Evolutionary conservation across 2,888 invertebrate species (phyloP).

Genomic region (Erebia aethiops): DNA sequence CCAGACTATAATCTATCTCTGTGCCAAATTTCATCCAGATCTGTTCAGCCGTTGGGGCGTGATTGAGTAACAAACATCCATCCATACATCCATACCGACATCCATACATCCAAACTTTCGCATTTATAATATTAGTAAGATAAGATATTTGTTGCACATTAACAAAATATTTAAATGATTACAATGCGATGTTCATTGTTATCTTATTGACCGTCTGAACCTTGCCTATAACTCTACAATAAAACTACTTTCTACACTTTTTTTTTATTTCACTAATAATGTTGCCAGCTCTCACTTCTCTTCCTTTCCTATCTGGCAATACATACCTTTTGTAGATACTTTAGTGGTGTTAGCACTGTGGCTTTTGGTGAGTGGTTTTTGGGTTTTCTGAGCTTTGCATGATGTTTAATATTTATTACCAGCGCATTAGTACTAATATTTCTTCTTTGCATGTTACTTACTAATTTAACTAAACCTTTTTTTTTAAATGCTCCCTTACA

Average conservation of each 20-base stretch:
- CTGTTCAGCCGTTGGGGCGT: too few species aligned
- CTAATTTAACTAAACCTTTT: too few species aligned
- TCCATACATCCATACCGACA: too few species aligned
- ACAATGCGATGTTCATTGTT: background rate
- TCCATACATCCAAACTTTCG: too few species aligned
- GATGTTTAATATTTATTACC: background rate
- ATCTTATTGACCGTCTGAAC: background rate
- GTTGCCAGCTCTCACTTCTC: conserved; percentile 7
- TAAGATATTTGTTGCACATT: background rate
- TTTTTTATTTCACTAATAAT: conserved; percentile 16
- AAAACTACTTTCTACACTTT: conserved; percentile 2
- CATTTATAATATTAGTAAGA: too few species aligned
- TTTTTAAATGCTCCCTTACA: too few species aligned
- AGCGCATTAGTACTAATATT: too few species aligned
- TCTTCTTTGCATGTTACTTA: too few species aligned
- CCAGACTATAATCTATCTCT: too few species aligned
- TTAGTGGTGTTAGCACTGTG: conserved; percentile 26
- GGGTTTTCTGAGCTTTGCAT: conserved; percentile 35
- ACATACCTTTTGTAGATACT: conserved; percentile 4
- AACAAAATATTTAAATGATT: background rate
- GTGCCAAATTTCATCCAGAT: too few species aligned
- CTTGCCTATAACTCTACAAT: background rate
- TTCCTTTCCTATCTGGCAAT: conserved; percentile 12
- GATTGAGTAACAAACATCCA: too few species aligned
- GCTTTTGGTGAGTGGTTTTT: conserved; percentile 33